A percentile compares a stretch with the other conserved stretches of the same genome.
Evolutionary conservation across 2,113 vertebrate genomes (phyloP).

Genomic region (Alexandromys fortis): DNA sequence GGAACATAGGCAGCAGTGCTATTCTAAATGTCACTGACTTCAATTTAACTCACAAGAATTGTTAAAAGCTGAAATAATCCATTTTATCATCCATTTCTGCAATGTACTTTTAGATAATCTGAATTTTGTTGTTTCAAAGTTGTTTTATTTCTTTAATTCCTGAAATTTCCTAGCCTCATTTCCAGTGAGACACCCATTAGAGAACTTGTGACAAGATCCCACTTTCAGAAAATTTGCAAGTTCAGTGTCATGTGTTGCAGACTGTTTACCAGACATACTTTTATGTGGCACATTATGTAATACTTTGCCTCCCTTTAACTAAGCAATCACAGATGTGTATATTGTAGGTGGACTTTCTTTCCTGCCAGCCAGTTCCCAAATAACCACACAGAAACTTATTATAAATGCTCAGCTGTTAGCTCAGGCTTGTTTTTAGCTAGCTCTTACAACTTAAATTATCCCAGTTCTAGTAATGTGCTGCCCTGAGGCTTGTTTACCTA

Average conservation of each 20-base stretch:
- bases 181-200: constrained; percentile 51
- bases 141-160: constrained; percentile 40
- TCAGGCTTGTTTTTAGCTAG: not conserved
- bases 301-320: constrained; percentile 43
- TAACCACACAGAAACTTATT: not conserved
- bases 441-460: not conserved
- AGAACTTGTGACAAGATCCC: constrained; percentile 38
- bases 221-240: constrained; percentile 45
- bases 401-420: not conserved
- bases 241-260: constrained; percentile 38
- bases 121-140: constrained; percentile 29
- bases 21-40: constrained; percentile 74
- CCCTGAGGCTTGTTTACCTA: not conserved
- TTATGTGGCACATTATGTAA: not conserved
- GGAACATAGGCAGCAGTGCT: constrained; percentile 58
- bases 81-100: constrained; percentile 50
- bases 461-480: not conserved
- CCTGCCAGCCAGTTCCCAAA: not conserved
- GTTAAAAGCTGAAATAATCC: constrained; percentile 61
- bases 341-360: not conserved
- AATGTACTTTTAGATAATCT: constrained; percentile 47
- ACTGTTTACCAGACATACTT: not conserved
- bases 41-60: constrained; percentile 48
- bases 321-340: not conserved
- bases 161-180: constrained; percentile 56